Evolutionary conservation across 2,113 vertebrate species (phyloP), one percentile per base, ranked within the genome.

Genomic region (Actenoides lindsayi): DNA sequence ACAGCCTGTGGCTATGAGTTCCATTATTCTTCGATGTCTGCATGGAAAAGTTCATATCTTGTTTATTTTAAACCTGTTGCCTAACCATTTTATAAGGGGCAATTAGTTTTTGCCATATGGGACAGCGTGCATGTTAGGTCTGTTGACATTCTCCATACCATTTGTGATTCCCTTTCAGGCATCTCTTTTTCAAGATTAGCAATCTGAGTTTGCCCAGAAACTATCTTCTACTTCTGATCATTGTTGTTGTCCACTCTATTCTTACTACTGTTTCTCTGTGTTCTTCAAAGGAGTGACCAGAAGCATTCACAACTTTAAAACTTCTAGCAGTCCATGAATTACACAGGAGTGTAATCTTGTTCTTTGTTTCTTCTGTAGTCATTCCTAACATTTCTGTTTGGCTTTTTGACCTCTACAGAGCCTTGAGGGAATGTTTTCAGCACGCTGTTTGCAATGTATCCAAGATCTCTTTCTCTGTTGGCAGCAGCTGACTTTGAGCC

Each of bases 321-420:
- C 77, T 91, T 93, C 84, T 83, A 95, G 37, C 39, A 81, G 89
- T 86, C 42, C 56, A 35, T 89, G 93, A 89, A 89, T 91, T 69
- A 89, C 28, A 37, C 57, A 89, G 69, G 87, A 71, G 31, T 5
- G 3, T 42, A 83, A 85, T 91, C 63, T 24, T 18, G 70, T 73
- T 91, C 81, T 75, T 91, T 88, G 35, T 93, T 94, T 96, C 84
- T 83, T 93, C 62, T 87, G 50, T 95, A 76, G 41, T 76, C 84
- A 94, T 91, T 94, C 93, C 74, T 96, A 79, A 79, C 74, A 82
- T 93, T 96, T 96, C 77, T 93, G 39, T 91, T 94, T 53, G 41
- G 39, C 79, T 85, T 97, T 90, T 92, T 93, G 74, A 91, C 65
- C 65, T 94, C 27, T 16, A 23, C 51, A 57, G 81, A 93, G 57